phyloP scores from a whole-genome alignment of 2,797 vertebrate species.

The Halcyon smyrnensis region DNA sequence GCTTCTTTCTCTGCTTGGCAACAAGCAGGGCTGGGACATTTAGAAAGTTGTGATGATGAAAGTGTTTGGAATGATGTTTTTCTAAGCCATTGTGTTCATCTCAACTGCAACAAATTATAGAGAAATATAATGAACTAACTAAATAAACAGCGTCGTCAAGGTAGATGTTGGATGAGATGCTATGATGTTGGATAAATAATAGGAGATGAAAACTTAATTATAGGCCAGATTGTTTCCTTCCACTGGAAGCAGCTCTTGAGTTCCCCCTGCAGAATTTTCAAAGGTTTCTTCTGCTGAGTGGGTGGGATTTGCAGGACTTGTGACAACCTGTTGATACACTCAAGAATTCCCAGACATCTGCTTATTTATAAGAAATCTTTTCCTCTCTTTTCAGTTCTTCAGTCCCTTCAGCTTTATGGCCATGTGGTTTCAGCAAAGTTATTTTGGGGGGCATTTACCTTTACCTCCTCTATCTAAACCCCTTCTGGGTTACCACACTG shows the following conservation, averaged over 20 bases:
- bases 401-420: neutral
- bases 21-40: constrained; percentile 37
- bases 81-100: constrained; percentile 58
- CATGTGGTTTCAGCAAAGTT: neutral
- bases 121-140: constrained; percentile 70
- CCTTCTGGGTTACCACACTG: neutral
- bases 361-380: neutral
- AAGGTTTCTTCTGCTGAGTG: neutral
- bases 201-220: constrained; percentile 73
- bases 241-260: constrained; percentile 48
- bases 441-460: neutral
- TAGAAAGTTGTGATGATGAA: constrained; percentile 71
- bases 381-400: neutral
- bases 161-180: constrained; percentile 61
- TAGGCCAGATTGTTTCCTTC: constrained; percentile 36
- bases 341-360: neutral
- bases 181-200: constrained; percentile 58
- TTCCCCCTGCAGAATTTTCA: constrained; percentile 63
- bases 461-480: neutral
- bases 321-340: neutral
- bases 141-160: constrained; percentile 68
- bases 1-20: constrained; percentile 32
- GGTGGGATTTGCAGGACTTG: constrained; percentile 3
- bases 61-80: constrained; percentile 72
- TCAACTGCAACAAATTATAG: constrained; percentile 62